phyloP scores from a whole-genome alignment of 2,113 vertebrate genomes.

The Melanerpes aurifrons region DNA sequence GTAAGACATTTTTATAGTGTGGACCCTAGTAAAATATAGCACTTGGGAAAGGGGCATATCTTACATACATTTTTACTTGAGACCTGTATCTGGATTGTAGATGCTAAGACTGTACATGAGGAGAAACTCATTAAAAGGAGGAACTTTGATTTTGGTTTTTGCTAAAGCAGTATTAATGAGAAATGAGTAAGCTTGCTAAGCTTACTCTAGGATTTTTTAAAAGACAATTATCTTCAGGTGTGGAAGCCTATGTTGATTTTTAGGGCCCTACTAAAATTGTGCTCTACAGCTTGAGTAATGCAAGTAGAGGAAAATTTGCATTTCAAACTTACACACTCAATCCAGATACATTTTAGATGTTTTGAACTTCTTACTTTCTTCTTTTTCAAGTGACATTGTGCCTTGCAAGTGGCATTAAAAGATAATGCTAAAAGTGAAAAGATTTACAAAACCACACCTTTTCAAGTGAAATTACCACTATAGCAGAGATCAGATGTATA shows the following conservation, averaged over 20 bases:
- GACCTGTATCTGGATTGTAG: background rate
- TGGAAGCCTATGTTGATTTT: background rate
- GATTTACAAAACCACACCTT: background rate
- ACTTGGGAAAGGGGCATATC: background rate
- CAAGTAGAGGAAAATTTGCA: background rate
- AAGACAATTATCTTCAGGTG: background rate
- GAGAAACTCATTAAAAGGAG: background rate
- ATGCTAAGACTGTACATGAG: background rate
- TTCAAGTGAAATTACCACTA: background rate
- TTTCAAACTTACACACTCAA: background rate
- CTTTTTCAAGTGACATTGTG: background rate
- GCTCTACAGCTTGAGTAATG: background rate
- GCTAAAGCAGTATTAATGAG: background rate
- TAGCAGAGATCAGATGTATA: background rate
- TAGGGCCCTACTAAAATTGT: background rate
- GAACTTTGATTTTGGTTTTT: background rate
- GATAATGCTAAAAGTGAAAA: background rate
- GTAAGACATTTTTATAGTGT: background rate
- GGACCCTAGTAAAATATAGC: background rate
- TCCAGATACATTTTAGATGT: background rate
- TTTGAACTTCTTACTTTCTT: background rate
- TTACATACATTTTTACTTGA: background rate
- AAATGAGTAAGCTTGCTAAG: background rate
- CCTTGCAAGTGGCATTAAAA: background rate
- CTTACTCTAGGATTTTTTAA: background rate